Evolutionary conservation across 2,888 invertebrate genomes (phyloP), one percentile per base, ranked within the genome.

Genomic region (Phyto melanocephala): DNA sequence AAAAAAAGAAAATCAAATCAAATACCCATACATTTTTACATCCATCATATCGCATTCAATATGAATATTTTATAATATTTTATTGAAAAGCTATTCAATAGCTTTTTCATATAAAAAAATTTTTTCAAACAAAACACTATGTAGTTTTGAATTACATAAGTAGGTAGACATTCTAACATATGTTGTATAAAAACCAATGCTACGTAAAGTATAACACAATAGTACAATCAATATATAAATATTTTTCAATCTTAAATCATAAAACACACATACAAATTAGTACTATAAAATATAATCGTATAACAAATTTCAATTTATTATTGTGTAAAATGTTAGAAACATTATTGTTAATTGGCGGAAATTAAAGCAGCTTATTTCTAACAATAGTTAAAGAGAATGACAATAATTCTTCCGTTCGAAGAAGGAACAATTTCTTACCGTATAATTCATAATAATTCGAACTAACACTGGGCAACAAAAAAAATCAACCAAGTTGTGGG

Each of bases 341-440:
- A 2, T 15, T 68, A 3, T 33, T 63, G 17, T 65, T 67, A 71
- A 45, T 65, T 37, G 60, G 47, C 76, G 81, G 81, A 77, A 81
- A 72, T 71, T 45, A 52, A 75, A 35, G 15, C 63, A 42, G 58
- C 20, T 67, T 60, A 52, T 58, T 52, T 62, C 72, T 54, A 28
- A 22, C 15, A 67, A 67, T 77, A 68, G 45, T 40, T 1, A 52
- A 50, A 76, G 11, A 67, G 77, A 72, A 56, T 58, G 42, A 58
- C 81, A 71, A 81, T 81, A 81, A 81, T 67, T 71, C 81, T 76
- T 81, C 81, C 76, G 81, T 70, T 71, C 70, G 68, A 54, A 54
- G 42, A 63, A 24, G 33, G 20, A 62, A 52, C 3, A 42, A 35
- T 37, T 47, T 17, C 33, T n/a, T 33, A 1, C 7, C 42, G 28